Conservation (phyloP, 2,888 invertebrate genomes). For the Hecatera dysodea region DNA sequence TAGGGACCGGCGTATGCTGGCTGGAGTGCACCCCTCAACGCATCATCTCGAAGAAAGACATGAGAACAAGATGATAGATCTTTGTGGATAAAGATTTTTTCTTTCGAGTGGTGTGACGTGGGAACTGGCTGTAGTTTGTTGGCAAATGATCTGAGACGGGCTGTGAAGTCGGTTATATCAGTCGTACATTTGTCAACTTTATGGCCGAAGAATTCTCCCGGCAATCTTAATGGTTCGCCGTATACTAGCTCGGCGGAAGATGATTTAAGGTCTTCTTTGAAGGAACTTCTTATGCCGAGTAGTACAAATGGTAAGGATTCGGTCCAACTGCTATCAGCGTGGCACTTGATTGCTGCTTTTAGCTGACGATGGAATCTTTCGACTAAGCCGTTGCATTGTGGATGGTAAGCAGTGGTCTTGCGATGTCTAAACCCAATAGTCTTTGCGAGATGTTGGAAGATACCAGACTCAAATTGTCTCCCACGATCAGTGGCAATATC, state of each 20-base stretch:
- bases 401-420: not conserved
- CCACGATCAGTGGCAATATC: slow-evolving; percentile 6
- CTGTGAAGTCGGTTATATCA: not conserved
- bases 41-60: no score
- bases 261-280: not conserved
- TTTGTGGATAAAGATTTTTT: no score
- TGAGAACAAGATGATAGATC: no score
- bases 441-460: not conserved
- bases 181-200: not conserved
- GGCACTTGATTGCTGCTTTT: not conserved
- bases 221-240: not conserved
- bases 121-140: no score
- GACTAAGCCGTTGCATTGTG: not conserved
- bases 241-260: not conserved
- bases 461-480: not conserved
- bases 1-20: no score
- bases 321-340: not conserved
- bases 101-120: no score
- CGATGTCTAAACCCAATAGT: not conserved
- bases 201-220: not conserved
- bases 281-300: not conserved
- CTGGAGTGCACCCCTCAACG: no score
- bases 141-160: no score
- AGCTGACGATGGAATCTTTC: not conserved
- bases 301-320: not conserved